phyloP scores from a whole-genome alignment of 2,113 vertebrate species.

The Cyanoderma ruficeps region DNA sequence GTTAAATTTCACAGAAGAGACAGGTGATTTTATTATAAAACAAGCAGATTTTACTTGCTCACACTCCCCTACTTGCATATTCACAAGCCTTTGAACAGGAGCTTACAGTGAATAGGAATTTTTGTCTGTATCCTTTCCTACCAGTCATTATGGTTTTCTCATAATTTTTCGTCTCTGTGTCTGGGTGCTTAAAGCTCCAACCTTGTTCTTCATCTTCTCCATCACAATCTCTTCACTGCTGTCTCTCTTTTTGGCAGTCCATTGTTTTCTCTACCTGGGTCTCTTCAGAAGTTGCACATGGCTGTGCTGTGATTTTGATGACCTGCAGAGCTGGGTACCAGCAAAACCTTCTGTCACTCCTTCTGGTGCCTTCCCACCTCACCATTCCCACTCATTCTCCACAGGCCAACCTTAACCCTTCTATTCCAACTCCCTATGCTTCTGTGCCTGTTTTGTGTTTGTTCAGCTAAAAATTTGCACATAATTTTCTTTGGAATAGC shows the following conservation, averaged over 20 bases:
- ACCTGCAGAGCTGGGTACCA: background rate
- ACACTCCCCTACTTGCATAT: background rate
- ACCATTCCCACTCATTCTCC: background rate
- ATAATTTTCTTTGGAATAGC: background rate
- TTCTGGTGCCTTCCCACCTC: conserved; percentile 29
- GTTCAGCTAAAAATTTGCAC: background rate
- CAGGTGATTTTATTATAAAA: background rate
- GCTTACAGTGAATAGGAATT: background rate
- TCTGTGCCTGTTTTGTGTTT: background rate
- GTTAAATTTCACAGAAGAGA: background rate
- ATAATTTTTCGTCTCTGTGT: background rate
- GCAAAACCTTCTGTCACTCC: conserved; percentile 19
- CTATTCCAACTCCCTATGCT: background rate
- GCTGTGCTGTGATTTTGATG: background rate
- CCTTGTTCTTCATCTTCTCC: background rate
- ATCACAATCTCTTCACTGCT: background rate
- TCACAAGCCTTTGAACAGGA: background rate
- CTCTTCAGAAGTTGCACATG: background rate
- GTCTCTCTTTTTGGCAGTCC: background rate
- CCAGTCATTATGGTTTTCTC: background rate
- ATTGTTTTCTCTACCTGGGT: background rate
- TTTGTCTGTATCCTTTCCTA: background rate
- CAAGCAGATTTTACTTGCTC: background rate
- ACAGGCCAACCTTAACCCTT: background rate
- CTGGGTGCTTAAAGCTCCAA: background rate